A percentile compares a stretch with the other conserved stretches of the same genome.
These are phyloP conservation scores for Paguma larvata DNA, from an alignment of 2,797 vertebrate species.

Conservation along the genomic window DNA sequence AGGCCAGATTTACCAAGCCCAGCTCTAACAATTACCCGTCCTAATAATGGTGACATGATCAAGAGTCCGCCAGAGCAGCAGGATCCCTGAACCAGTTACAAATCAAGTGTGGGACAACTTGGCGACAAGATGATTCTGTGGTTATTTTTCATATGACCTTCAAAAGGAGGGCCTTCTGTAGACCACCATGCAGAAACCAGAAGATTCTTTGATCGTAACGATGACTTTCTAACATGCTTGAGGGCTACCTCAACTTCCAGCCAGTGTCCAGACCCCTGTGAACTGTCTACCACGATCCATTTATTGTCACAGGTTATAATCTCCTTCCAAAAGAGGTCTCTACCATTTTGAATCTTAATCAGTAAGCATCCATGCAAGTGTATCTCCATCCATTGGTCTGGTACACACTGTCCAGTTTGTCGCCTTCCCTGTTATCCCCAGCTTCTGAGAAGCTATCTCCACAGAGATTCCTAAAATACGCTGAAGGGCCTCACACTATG, in stretches of 20 bases:
- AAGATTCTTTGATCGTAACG: not conserved
- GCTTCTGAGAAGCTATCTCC: not conserved
- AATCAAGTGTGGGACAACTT: not conserved
- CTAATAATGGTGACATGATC: not conserved
- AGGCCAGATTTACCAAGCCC: not conserved
- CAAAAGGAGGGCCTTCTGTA: not conserved
- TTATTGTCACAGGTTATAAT: not conserved
- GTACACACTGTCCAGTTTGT: rapidly evolving
- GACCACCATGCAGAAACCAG: not conserved
- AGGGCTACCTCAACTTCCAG: not conserved
- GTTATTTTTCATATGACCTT: not conserved
- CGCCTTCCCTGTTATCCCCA: too few relatives aligned
- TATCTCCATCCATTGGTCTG: rapidly evolving
- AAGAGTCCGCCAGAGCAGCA: not conserved
- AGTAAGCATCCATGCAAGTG: not conserved
- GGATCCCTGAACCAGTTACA: not conserved
- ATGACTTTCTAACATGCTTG: not conserved
- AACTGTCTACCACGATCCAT: not conserved
- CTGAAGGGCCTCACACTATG: not conserved
- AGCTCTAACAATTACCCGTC: not conserved
- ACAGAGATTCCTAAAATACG: not conserved
- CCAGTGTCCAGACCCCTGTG: not conserved
- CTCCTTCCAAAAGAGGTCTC: not conserved
- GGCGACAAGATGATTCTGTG: not conserved
- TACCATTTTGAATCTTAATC: not conserved